Evolutionary conservation across 1,140 invertebrate species (phyloP), one percentile per base, ranked within the genome.

Genomic region (Thaumatotibia leucotreta): DNA sequence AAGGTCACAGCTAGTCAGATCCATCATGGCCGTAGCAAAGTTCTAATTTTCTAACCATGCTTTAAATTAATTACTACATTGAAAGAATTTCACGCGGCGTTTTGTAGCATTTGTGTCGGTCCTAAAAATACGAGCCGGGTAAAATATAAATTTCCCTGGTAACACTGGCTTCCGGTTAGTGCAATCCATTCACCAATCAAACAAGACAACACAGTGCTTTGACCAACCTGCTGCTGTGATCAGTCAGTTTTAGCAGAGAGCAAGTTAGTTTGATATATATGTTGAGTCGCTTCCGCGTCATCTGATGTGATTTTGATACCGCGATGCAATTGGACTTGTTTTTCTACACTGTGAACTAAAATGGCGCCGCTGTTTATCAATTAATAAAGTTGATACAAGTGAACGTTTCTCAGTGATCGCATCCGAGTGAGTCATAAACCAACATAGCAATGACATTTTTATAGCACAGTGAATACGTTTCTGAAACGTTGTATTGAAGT

Each of bases 391-490:
- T 77, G 74, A 78, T 84, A 69, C 80, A 84, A 79, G 84, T 88
- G 82, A 74, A 86, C 79, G 76, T 86, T 80, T 74, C 72, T 79
- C 72, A 84, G 83, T 86, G 84, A 85, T 86, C 75, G 77, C 79
- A 83, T 88, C 77, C 76, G 81, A 88, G 85, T 90, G 88, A 90
- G 82, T 88, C 88, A 88, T 88, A 84, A 87, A 87, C 85, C 84
- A 84, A 87, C 82, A 84, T 87, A 88, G 88, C 86, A 85, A 91
- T 89, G 86, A 91, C 88, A 89, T 82, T 89, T 87, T 91, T 91
- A 91, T 91, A 91, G 86, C 88, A 88, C 80, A 86, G 86, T 80
- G 80, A 83, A 87, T 87, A 84, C 82, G 84, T 88, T 88, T 86
- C 69, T 72, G 80, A 86, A 90, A 88, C 84, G 83, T 85, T 82